These are phyloP conservation scores for Empidonax traillii DNA, from an alignment of 2,113 vertebrate species.

Conservation along the genomic window DNA sequence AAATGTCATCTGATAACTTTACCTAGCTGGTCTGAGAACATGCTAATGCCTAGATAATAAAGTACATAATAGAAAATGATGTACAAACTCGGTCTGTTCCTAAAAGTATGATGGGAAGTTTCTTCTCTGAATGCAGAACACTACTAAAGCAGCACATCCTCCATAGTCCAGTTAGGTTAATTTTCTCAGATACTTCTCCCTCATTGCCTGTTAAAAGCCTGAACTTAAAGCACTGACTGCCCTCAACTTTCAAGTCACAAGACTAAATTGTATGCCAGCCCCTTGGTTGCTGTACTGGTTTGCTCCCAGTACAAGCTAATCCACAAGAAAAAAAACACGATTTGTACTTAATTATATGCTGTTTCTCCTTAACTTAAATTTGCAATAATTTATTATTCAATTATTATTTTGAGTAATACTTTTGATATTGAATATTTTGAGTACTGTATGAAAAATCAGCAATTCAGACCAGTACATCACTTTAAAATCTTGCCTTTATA, in stretches of 20 bases:
- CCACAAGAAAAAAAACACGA: not conserved
- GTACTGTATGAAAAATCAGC: not conserved
- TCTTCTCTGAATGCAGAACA: not conserved
- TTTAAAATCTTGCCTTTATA: not conserved
- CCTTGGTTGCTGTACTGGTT: not conserved
- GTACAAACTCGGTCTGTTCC: not conserved
- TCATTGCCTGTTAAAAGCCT: not conserved
- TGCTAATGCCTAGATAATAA: not conserved
- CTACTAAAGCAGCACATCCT: not conserved
- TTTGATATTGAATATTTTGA: not conserved
- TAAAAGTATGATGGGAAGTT: not conserved
- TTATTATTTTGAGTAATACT: not conserved
- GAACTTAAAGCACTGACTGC: not conserved
- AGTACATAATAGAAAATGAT: not conserved
- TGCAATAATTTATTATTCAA: not conserved
- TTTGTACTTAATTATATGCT: not conserved
- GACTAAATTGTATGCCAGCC: not conserved
- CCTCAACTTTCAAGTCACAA: not conserved
- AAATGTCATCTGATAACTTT: not conserved
- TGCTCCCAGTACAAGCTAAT: not conserved
- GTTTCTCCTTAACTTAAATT: not conserved
- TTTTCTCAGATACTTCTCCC: not conserved
- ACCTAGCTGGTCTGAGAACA: not conserved
- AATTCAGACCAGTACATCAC: not conserved
- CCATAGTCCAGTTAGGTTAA: not conserved